Percentiles rank a stretch among this genome's conserved stretches.
phyloP scores from a whole-genome alignment of 2,113 vertebrate genomes.

The Pterocles orientalis region DNA sequence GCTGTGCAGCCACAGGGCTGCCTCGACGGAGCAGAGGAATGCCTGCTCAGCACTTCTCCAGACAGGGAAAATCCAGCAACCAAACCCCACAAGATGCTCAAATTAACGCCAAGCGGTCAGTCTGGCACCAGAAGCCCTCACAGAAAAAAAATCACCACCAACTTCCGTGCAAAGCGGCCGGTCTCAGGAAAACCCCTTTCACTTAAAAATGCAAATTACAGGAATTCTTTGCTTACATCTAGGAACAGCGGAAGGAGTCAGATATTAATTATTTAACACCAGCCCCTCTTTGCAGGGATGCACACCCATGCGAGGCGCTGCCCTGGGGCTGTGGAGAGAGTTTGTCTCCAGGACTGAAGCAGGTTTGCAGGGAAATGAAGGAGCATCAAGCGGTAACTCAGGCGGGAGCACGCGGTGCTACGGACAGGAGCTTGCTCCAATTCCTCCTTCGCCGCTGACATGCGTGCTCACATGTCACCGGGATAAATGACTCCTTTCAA shows the following conservation, averaged over 20 bases:
- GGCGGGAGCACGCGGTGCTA: fast-evolving
- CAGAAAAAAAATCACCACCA: not conserved
- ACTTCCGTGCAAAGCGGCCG: not conserved
- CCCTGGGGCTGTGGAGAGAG: not conserved
- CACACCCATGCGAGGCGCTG: not conserved
- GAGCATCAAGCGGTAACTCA: not conserved
- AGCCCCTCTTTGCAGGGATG: not conserved
- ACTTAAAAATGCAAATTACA: not conserved
- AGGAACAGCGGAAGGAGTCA: not conserved
- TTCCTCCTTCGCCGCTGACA: not conserved
- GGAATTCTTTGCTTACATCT: not conserved
- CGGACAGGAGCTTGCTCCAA: not conserved
- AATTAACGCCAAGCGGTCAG: fast-evolving
- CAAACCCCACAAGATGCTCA: not conserved
- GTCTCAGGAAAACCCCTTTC: not conserved
- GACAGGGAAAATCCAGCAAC: not conserved
- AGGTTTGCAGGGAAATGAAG: not conserved
- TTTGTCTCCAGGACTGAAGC: not conserved
- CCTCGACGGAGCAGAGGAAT: not conserved
- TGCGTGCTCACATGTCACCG: not conserved
- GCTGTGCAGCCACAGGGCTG: not conserved
- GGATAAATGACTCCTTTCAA: not conserved
- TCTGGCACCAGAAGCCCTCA: not conserved
- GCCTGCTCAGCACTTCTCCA: not conserved
- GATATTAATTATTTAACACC: not conserved